Conservation (phyloP, 1,140 invertebrate genomes). For the Daktulosphaira vitifoliae region DNA sequence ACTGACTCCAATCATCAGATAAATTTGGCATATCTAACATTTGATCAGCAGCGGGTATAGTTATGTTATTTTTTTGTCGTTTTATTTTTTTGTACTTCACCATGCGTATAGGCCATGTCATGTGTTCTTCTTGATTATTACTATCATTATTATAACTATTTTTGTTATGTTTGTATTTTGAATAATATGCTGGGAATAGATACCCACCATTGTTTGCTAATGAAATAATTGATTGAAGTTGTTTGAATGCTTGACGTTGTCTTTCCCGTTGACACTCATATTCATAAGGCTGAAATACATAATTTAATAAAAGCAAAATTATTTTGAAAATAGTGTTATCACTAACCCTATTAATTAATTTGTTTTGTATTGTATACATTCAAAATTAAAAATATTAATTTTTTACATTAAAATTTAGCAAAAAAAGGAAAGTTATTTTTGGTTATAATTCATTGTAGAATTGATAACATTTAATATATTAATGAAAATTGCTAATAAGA, state of each 20-base stretch:
- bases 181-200: neutral
- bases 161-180: too few species aligned
- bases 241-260: neutral
- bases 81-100: neutral
- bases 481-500: too few species aligned
- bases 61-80: neutral
- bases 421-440: too few species aligned
- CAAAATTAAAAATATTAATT: too few species aligned
- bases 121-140: neutral
- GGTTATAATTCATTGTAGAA: too few species aligned
- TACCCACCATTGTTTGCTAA: neutral
- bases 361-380: too few species aligned
- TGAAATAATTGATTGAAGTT: neutral
- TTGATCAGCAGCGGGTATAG: neutral
- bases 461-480: too few species aligned
- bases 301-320: too few species aligned
- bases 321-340: too few species aligned
- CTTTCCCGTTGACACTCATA: neutral
- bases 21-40: slow-evolving; percentile 19
- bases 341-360: too few species aligned
- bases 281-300: neutral
- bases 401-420: too few species aligned
- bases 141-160: too few species aligned
- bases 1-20: slow-evolving; percentile 7
- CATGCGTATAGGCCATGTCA: slow-evolving; percentile 2